A percentile compares a stretch with the other conserved stretches of the same genome.
These are phyloP conservation scores for Acrobasis suavella DNA, from an alignment of 2,888 invertebrate genomes.

Conservation along the genomic window DNA sequence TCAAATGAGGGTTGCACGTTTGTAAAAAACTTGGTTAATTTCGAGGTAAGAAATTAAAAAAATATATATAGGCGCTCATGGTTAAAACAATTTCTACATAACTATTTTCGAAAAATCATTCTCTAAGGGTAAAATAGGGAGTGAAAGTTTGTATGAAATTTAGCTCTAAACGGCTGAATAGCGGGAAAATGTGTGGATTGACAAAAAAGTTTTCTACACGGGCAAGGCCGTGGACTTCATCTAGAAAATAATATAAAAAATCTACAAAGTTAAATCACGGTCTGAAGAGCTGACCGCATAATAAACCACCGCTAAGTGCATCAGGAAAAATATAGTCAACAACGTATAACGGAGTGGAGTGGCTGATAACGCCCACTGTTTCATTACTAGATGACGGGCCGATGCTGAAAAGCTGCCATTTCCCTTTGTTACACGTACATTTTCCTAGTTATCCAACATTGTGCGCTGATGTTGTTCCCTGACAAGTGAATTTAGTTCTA, in stretches of 20 bases:
- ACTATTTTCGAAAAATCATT: too few species aligned
- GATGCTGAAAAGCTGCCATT: conserved; percentile 54
- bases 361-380: conserved; percentile 43
- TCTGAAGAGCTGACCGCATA: conserved; percentile 5
- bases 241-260: not conserved
- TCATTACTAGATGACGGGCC: conserved; percentile 71
- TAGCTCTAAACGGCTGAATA: too few species aligned
- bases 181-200: too few species aligned
- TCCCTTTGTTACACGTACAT: conserved; percentile 58
- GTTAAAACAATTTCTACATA: too few species aligned
- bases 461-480: conserved; percentile 15
- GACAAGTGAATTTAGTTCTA: conserved; percentile 15
- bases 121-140: too few species aligned
- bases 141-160: too few species aligned
- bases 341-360: conserved; percentile 7
- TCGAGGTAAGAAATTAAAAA: too few species aligned
- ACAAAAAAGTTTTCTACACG: too few species aligned
- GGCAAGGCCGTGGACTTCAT: too few species aligned
- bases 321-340: conserved; percentile 15
- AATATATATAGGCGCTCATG: too few species aligned
- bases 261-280: not conserved
- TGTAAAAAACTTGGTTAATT: too few species aligned
- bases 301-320: conserved; percentile 13
- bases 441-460: conserved; percentile 19
- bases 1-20: too few species aligned